Evolutionary conservation across 2,888 invertebrate genomes (phyloP), one percentile per base, ranked within the genome.

Genomic region (Cephus pygmeus): DNA sequence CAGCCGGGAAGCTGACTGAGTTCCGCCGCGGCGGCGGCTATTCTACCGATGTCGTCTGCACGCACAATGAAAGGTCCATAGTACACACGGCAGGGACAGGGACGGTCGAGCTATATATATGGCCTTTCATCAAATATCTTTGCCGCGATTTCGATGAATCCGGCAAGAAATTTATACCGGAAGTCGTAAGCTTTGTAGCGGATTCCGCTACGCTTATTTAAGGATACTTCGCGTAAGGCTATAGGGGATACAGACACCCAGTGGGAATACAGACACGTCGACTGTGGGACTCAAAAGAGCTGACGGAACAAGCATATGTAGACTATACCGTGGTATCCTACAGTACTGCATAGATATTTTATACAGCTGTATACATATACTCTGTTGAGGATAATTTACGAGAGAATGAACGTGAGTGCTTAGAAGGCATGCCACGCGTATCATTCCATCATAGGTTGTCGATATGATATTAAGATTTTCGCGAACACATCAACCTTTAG

Each of bases 1-100:
- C 83, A 80, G 76, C 78, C 81, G 78, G 77, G 77, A 77, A 82
- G 85, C 84, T 86, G 87, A 86, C 84, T 80, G 83, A 80, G 86
- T 87, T 87, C 85, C 87, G 86, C 75, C 73, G 77, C 75, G 79
- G 75, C 78, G 35, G 35, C 35, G 35, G 12, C 78, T 82, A 73
- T 77, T 77, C 81, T 76, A 23, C 74, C 75, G 69, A 76, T 23
- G 56, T 56, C 75, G 76, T 56, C 23, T 76, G 12, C 73, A 80
- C 80, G 81, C 80, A 80, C 81, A 83, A 83, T 82, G 73, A 77
- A 69, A 71, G 3, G 31, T 33, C 31, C 31, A 33, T 12, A 15
- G 30, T 71, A 33, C 31, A 33, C 71, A 9, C 71, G 31, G 12
- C n/a, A 6, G 3, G 3, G 71, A 3, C 31, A 15, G 56, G 23